Conservation (phyloP, 2,797 vertebrate genomes). For the Heliangelus exortis region DNA sequence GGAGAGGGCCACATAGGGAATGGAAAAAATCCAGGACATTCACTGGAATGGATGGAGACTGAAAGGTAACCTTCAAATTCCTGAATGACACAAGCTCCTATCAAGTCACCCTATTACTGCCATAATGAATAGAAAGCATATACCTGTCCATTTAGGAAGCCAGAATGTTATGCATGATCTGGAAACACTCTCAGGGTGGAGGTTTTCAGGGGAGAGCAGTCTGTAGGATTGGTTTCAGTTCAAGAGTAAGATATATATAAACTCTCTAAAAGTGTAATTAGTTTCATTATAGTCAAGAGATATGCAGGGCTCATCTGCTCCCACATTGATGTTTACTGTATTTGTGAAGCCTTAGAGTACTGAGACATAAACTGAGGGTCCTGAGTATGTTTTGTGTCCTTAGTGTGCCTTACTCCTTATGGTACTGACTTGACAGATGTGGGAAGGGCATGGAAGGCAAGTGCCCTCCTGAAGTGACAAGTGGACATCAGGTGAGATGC, state of each 20-base stretch:
- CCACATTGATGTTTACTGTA: not conserved
- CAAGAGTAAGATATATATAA: not conserved
- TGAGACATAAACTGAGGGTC: not conserved
- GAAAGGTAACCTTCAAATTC: not conserved
- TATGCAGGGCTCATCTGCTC: not conserved
- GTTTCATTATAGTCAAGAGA: not conserved
- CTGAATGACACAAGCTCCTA: not conserved
- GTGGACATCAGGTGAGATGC: not conserved
- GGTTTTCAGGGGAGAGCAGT: not conserved
- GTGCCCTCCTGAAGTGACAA: not conserved
- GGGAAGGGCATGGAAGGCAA: not conserved
- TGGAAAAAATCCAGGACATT: not conserved
- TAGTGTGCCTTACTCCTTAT: not conserved
- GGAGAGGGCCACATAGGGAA: not conserved
- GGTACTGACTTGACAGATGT: not conserved
- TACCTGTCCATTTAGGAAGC: not conserved
- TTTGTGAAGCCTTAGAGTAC: not conserved
- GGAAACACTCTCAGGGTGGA: not conserved
- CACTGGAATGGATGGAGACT: not conserved
- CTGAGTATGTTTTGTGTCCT: not conserved
- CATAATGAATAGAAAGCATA: not conserved
- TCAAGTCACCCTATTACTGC: not conserved
- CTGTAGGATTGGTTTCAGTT: not conserved
- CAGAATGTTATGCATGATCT: not conserved
- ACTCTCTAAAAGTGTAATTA: not conserved